Conservation (phyloP, 2,888 invertebrate species). For the Phaedon cochleariae region DNA sequence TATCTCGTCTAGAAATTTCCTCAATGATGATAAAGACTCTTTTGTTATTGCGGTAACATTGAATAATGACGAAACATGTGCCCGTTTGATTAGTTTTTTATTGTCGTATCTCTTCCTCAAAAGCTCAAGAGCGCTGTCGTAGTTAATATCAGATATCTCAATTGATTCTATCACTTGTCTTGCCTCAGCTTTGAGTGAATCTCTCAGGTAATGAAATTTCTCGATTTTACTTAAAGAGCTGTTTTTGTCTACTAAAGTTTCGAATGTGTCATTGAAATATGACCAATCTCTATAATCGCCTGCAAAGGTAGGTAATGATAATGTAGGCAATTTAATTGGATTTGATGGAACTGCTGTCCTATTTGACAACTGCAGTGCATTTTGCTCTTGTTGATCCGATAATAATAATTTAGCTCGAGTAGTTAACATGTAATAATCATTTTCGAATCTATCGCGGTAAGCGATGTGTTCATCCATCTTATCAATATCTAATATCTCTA, state of each 20-base stretch:
- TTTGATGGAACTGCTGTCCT: too few relatives aligned
- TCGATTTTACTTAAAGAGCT: not conserved
- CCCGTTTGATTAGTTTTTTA: not conserved
- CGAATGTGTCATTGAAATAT: constrained; percentile 11
- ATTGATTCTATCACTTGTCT: not conserved
- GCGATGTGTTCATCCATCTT: too few relatives aligned
- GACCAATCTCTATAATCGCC: not conserved
- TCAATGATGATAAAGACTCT: not conserved
- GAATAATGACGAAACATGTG: not conserved
- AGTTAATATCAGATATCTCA: not conserved
- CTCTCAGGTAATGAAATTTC: not conserved
- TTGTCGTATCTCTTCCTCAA: not conserved
- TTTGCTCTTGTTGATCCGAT: too few relatives aligned
- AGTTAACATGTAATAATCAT: too few relatives aligned
- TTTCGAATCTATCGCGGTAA: too few relatives aligned
- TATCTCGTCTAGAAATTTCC: not conserved
- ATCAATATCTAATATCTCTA: too few relatives aligned
- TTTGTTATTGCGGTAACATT: not conserved
- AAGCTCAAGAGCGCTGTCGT: not conserved
- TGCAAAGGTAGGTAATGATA: constrained; percentile 4
- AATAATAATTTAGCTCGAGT: too few relatives aligned
- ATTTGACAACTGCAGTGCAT: too few relatives aligned
- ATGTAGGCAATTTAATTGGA: not conserved
- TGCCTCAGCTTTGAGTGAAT: not conserved
- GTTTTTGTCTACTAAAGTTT: not conserved